Conservation (phyloP, 2,113 vertebrate genomes). For the Colius striatus region DNA sequence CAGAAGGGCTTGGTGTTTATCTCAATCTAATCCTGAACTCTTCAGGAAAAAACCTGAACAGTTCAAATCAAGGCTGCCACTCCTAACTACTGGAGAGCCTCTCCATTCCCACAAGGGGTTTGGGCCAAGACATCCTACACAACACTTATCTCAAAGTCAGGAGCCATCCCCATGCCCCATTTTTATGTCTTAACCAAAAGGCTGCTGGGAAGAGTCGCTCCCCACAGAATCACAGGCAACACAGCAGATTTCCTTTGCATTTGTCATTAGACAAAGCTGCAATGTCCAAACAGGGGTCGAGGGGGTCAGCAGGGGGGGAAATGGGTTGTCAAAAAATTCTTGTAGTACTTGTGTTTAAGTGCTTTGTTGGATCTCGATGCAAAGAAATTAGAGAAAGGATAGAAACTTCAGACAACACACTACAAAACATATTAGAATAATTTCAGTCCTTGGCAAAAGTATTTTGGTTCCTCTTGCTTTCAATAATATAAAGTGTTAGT, state of each 20-base stretch:
- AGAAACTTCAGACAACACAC: neutral
- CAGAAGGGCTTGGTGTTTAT: neutral
- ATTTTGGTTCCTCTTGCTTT: neutral
- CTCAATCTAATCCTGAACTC: neutral
- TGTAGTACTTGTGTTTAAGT: slow-evolving; percentile 40
- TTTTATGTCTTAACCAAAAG: neutral
- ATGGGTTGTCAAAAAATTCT: slow-evolving; percentile 6
- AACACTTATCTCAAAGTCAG: neutral
- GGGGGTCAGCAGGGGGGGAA: neutral
- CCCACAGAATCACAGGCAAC: neutral
- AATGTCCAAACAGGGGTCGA: neutral
- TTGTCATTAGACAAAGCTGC: neutral
- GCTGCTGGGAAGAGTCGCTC: neutral
- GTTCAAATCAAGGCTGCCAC: neutral
- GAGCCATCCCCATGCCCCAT: neutral
- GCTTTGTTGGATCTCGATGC: slow-evolving; percentile 48
- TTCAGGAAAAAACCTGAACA: neutral
- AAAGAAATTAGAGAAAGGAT: neutral
- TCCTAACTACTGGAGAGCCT: neutral
- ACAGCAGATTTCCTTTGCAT: neutral
- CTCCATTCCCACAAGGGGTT: rapidly evolving
- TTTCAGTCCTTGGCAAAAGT: slow-evolving; percentile 4
- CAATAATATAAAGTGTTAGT: neutral
- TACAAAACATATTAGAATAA: neutral
- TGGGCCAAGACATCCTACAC: neutral